Base-by-base conservation (phyloP, 2,113 vertebrate species). In the Erythrocercus mccallii region DNA sequence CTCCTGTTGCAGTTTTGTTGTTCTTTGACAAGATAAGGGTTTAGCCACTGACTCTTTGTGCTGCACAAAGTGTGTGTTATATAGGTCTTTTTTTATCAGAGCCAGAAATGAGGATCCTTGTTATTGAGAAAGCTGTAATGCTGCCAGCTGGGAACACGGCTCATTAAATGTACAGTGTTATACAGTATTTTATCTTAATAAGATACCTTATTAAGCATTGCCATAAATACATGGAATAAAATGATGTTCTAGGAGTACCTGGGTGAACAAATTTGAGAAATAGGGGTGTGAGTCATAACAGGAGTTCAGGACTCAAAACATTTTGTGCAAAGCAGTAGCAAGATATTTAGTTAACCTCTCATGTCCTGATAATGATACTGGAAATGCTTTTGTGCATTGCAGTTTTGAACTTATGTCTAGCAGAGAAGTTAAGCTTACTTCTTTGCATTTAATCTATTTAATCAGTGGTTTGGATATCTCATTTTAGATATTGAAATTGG, bases 291-390 rank as follows among this genome's bases (percentile, higher is more conserved):
- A 96, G 76, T 96, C 90, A 88, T 88, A 86, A 68, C 4, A 21
- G 68, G 47, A 92, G 92, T 53, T 92, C 56, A 71, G 51, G 82
- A 92, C 65, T 78, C 51, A 88, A 90, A 90, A 84, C 51, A 60
- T 66, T 72, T 78, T 4, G 28, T 40, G 81, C 60, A 74, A 90
- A 96, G 47, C 30, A 45, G 64, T 58, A 86, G 45, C 66, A 64
- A 91, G 73, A 42, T n/a, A 48, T 44, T 76, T 31, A 51, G 74
- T 91, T 96, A 96, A 94, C 54, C 60, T 88, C 90, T 95, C 47
- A 12, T 40, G 47, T 92, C 68, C 87, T 71, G 68, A n/a, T 48
- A 77, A 74, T 40, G 33, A 62, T 40, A 66, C 8, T 81, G 68
- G 71, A 95, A 96, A 71, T 37, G 51, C 42, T 90, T 92, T 31